Conservation (phyloP, 2,888 invertebrate genomes). For the Leptinotarsa juncta region DNA sequence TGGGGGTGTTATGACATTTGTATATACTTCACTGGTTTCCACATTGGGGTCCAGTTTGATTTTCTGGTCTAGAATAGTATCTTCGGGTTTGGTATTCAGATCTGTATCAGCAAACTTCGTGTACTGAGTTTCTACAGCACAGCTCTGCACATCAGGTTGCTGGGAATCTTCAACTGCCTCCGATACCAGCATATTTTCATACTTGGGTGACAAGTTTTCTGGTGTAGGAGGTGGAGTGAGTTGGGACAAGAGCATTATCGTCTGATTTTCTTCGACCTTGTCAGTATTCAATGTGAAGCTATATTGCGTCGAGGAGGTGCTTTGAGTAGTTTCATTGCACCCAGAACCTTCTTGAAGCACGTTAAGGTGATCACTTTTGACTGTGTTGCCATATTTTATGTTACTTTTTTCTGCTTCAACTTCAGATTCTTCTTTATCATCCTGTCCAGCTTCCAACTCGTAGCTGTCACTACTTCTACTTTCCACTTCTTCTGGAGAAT, state of each 20-base stretch:
- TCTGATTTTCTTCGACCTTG: constrained; percentile 24
- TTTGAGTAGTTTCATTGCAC: constrained; percentile 40
- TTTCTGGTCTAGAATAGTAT: not conserved
- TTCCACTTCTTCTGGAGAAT: constrained; percentile 40
- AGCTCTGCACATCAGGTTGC: too few species aligned
- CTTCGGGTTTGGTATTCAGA: constrained; percentile 6
- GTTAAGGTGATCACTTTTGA: not conserved
- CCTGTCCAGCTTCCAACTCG: constrained; percentile 29
- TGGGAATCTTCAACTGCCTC: not conserved
- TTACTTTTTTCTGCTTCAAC: constrained; percentile 32
- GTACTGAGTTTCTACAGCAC: not conserved
- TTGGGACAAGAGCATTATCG: constrained; percentile 45
- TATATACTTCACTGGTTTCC: constrained; percentile 31
- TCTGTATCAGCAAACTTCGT: constrained; percentile 7
- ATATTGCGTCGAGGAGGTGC: constrained; percentile 31
- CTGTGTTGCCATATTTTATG: not conserved
- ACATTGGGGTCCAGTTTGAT: not conserved
- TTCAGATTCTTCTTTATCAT: constrained; percentile 11
- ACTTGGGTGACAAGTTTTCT: constrained; percentile 54
- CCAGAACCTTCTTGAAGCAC: constrained; percentile 23
- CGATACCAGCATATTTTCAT: not conserved
- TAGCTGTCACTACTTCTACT: constrained; percentile 42
- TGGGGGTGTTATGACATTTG: constrained; percentile 49
- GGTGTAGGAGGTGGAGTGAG: constrained; percentile 62
- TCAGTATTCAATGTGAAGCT: constrained; percentile 35